These are phyloP conservation scores for Momotus momota DNA, from an alignment of 2,797 vertebrate genomes.

Conservation along the genomic window DNA sequence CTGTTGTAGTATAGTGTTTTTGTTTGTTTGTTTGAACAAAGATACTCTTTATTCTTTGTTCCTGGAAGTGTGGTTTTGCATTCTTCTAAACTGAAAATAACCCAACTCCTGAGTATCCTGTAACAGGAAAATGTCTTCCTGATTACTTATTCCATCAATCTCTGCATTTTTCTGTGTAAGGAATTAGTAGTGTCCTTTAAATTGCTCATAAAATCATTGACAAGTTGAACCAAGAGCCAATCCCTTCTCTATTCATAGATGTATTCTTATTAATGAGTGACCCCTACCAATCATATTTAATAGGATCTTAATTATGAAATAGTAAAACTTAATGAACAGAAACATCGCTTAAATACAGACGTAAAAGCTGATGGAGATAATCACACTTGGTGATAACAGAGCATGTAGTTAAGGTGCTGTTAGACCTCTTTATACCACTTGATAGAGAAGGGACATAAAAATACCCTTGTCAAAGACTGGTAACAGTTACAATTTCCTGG, in stretches of 20 bases:
- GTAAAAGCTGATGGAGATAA: not conserved
- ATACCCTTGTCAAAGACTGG: not conserved
- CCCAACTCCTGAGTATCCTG: fast-evolving
- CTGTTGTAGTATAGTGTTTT: not conserved
- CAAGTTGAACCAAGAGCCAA: not conserved
- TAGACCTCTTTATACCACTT: not conserved
- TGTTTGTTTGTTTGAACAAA: not conserved
- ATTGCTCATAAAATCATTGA: not conserved
- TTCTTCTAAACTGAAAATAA: not conserved
- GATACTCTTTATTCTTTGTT: not conserved
- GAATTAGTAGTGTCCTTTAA: not conserved
- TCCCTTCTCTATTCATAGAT: not conserved
- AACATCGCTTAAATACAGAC: not conserved
- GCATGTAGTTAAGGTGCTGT: not conserved
- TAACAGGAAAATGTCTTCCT: not conserved
- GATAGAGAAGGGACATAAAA: not conserved
- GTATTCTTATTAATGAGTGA: not conserved
- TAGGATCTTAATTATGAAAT: not conserved
- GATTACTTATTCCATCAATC: not conserved
- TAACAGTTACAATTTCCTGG: not conserved
- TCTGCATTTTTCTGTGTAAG: not conserved
- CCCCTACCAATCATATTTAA: not conserved
- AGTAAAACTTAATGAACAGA: not conserved
- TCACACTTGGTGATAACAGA: not conserved
- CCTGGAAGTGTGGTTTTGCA: not conserved